Base-by-base conservation (phyloP, 2,113 vertebrate genomes). In the Marmota flaviventris region DNA sequence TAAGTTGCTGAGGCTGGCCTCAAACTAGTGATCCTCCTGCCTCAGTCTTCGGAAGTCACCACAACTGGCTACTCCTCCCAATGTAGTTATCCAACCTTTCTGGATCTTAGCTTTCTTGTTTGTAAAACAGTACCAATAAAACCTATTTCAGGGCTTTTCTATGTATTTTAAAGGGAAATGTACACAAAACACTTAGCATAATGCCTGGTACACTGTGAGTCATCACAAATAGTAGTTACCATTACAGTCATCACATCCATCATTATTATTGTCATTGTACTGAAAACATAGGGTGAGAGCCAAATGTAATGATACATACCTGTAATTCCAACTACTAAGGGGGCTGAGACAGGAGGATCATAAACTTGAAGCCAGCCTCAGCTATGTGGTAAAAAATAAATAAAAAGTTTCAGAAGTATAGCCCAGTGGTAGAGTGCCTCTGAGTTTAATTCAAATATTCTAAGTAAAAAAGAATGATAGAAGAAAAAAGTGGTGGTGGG, bases 161-260 rank as follows among this genome's bases (percentile, higher is more conserved):
- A 97, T 78, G 37, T 72, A 93, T 84, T 73, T 88, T 20, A 96
- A 3, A 11, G 4, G 42, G 61, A 96, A 97, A 88, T 53, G 22
- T 27, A 90, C 29, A 61, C 72, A 77, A 89, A 96, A 67, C 42
- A 85, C 82, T 92, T 58, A 78, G 61, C 34, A 70, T 63, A 95
- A 34, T 78, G 65, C 39, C 65, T 89, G 63, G 34, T 24, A 81
- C 12, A 78, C 4, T 89, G 34, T 92, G 53, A 94, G 77, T 53
- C 0, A 0, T 65, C 25, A 42, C 85, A 96, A 95, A 65, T 34
- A 17, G 53, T 42, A 78, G 32, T 63, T 63, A 83, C 29, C 53
- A 53, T 63, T 53, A 56, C 45, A 32, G 32, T 37, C 65, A 87
- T 37, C 63, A 79, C 25, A 79, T 29, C 45, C 56, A 56, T 79